phyloP scores from a whole-genome alignment of 2,797 vertebrate genomes.

The Tapirus indicus region DNA sequence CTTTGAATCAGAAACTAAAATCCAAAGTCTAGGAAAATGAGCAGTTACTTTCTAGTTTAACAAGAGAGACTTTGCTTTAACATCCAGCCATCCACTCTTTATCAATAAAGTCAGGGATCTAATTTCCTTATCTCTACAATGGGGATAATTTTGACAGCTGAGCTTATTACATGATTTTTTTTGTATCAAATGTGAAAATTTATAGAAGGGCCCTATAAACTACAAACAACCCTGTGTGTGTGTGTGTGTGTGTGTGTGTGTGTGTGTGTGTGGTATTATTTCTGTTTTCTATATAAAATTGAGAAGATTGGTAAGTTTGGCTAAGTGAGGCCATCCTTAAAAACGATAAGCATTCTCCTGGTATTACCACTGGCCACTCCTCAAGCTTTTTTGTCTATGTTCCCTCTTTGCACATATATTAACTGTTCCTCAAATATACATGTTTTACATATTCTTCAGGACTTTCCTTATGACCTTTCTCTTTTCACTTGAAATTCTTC shows the following conservation, averaged over 20 bases:
- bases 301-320: background rate
- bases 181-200: background rate
- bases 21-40: background rate
- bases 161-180: background rate
- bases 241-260: too few species aligned
- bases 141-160: background rate
- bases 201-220: background rate
- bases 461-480: background rate
- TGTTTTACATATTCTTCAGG: background rate
- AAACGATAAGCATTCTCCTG: background rate
- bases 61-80: background rate
- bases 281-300: background rate
- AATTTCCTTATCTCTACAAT: slow-evolving; percentile 29
- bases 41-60: background rate
- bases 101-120: background rate
- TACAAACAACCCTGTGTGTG: background rate
- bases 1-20: slow-evolving; percentile 47
- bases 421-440: background rate
- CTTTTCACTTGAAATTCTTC: slow-evolving; percentile 27
- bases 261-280: background rate
- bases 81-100: background rate
- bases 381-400: background rate
- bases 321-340: background rate
- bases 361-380: background rate
- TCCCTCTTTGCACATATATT: background rate